Conservation (phyloP, 2,113 vertebrate species). For the Burhinus bistriatus region DNA sequence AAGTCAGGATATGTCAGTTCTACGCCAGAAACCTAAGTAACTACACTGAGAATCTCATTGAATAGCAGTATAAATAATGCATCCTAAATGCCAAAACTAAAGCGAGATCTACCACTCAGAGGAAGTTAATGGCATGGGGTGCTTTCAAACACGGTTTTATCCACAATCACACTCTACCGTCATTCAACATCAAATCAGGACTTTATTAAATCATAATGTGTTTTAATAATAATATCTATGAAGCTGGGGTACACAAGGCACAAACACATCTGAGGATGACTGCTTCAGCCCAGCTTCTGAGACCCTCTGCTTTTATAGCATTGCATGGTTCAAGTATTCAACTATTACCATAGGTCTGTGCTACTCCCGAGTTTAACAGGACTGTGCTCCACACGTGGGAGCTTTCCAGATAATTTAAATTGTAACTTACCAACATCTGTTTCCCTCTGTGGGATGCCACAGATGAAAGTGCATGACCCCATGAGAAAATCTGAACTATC, state of each 20-base stretch:
- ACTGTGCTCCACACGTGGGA: background rate
- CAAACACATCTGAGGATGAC: background rate
- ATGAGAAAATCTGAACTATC: slow-evolving; percentile 39
- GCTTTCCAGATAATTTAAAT: slow-evolving; percentile 25
- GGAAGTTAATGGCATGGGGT: background rate
- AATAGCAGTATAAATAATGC: background rate
- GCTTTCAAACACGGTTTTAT: background rate
- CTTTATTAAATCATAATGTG: background rate
- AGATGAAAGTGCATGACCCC: slow-evolving; percentile 50
- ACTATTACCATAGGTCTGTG: background rate
- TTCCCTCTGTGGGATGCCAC: slow-evolving; percentile 50
- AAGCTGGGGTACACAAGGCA: background rate
- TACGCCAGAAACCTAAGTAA: background rate
- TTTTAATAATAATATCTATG: background rate
- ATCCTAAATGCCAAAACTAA: background rate
- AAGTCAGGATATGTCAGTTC: background rate
- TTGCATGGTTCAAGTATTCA: background rate
- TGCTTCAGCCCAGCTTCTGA: background rate
- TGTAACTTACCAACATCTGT: slow-evolving; percentile 54
- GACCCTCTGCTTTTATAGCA: background rate
- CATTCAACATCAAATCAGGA: background rate
- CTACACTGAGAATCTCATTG: background rate
- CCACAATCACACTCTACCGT: background rate
- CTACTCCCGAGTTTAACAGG: background rate
- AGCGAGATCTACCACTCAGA: background rate